Conservation (phyloP, 2,797 vertebrate species). For the Odontamblyopus rebecca region DNA sequence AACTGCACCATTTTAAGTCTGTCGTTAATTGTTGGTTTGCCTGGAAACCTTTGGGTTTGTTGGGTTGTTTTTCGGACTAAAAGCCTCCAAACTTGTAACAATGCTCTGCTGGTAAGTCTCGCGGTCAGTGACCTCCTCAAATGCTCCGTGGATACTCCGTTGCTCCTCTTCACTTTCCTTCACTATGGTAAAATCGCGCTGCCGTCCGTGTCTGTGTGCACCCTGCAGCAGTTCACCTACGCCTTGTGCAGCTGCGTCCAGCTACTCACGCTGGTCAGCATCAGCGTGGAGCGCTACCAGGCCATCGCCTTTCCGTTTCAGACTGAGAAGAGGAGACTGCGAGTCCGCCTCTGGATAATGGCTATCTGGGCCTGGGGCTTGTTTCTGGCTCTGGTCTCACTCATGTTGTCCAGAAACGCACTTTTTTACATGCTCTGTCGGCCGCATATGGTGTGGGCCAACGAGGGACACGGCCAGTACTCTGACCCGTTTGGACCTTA, state of each 20-base stretch:
- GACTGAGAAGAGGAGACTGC: slow-evolving; percentile 36
- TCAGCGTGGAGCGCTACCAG: slow-evolving; percentile 69
- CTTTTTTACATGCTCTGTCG: slow-evolving; percentile 56
- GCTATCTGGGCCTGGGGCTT: slow-evolving; percentile 60
- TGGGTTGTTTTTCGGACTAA: slow-evolving; percentile 61
- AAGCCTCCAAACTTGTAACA: slow-evolving; percentile 60
- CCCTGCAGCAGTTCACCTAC: slow-evolving; percentile 66
- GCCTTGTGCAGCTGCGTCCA: slow-evolving; percentile 71
- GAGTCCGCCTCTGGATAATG: slow-evolving; percentile 59
- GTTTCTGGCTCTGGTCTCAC: slow-evolving; percentile 43
- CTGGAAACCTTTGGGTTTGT: slow-evolving; percentile 66
- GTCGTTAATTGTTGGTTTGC: slow-evolving; percentile 47
- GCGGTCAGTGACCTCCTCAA: slow-evolving; percentile 65
- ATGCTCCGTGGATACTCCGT: slow-evolving; percentile 63
- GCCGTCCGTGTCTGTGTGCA: slow-evolving; percentile 39
- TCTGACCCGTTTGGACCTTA: slow-evolving; percentile 60
- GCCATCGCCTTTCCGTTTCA: slow-evolving; percentile 66
- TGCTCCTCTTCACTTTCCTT: slow-evolving; percentile 57
- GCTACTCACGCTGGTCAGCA: slow-evolving; percentile 68
- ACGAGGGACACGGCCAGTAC: neutral
- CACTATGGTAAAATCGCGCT: neutral
- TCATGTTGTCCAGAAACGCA: slow-evolving; percentile 45
- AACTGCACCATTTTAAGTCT: slow-evolving; percentile 54
- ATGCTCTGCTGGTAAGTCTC: slow-evolving; percentile 63
- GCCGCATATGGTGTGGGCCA: neutral